Conservation (phyloP, 2,797 vertebrate species). For the Zalophus californianus region DNA sequence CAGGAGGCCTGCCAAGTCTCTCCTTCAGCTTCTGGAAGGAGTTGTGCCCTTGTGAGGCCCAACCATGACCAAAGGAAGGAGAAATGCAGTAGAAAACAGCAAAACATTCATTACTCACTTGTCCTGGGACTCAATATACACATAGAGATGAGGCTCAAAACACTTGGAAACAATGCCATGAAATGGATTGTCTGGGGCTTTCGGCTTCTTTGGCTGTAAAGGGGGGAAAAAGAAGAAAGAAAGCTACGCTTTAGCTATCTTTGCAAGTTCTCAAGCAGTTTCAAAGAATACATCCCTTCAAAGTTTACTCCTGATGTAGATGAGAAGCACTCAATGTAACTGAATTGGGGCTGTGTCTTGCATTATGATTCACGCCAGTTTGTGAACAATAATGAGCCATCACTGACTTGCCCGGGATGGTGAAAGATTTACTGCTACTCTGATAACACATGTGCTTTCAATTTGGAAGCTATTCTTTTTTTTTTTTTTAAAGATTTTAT, state of each 20-base stretch:
- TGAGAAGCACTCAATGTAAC: background rate
- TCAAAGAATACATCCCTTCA: constrained; percentile 50
- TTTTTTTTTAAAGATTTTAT: no score
- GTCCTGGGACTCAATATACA: constrained; percentile 99
- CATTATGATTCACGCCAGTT: background rate
- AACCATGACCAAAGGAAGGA: background rate
- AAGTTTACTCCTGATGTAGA: background rate
- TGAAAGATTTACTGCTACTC: constrained; percentile 50
- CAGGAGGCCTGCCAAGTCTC: background rate
- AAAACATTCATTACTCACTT: constrained; percentile 92
- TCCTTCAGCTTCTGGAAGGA: background rate
- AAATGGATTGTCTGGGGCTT: constrained; percentile 97
- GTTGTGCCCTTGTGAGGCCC: background rate
- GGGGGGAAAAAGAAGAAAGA: constrained; percentile 74
- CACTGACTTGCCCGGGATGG: background rate
- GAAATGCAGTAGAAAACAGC: background rate
- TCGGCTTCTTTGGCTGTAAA: constrained; percentile 96
- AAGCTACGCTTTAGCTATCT: constrained; percentile 69
- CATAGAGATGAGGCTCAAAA: constrained; percentile 99
- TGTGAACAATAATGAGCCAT: constrained; percentile 2
- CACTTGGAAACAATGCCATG: constrained; percentile 99
- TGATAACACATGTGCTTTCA: constrained; percentile 41
- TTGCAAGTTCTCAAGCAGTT: constrained; percentile 67
- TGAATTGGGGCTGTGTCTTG: background rate
- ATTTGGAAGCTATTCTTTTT: constrained; percentile 34